Base-by-base conservation (phyloP, 2,113 vertebrate genomes). In the Trogon melanurus region DNA sequence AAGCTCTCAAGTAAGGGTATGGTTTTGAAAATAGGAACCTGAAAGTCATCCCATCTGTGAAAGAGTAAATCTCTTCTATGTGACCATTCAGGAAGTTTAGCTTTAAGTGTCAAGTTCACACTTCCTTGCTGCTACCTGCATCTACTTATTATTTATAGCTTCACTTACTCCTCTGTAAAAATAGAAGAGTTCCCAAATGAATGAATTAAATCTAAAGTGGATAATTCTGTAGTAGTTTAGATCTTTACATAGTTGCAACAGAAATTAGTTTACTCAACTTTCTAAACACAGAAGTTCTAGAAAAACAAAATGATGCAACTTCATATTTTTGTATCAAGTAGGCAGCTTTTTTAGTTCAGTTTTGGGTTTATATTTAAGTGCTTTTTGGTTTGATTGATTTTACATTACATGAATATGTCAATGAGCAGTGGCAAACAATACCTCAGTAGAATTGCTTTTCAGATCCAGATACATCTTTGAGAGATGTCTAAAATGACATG, bases 401-500 rank as follows among this genome's bases (percentile, higher is more conserved):
- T 95, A 95, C 84, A 92, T 96, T 92, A 44, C 95, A 97, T 98
- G 96, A 98, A 96, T 97, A 98, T 96, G 97, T 96, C 97, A 96
- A 97, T 98, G 97, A 97, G 89, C 88, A 92, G 65, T 93, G 94
- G 85, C 92, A 96, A 96, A 97, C 88, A 96, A 91, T 89, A 96
- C 91, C 95, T 95, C 97, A 61, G 97, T 97, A 95, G 97, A 95
- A 97, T 95, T 97, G 97, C 89, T 97, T 98, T 98, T 97, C 97
- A 95, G 93, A 97, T 93, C 94, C 90, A 94, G 88, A 97, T 97
- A 97, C 96, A 91, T 95, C 95, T 98, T 97, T 98, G 97, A 98
- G 97, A 97, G 97, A 98, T 98, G 98, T 98, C 98, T 95, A 92
- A 97, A 98, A 98, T 98, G 97, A 98, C 98, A 98, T 96, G 97